Evolutionary conservation across 1,140 invertebrate species (phyloP).

Genomic region (Apis cerana): DNA sequence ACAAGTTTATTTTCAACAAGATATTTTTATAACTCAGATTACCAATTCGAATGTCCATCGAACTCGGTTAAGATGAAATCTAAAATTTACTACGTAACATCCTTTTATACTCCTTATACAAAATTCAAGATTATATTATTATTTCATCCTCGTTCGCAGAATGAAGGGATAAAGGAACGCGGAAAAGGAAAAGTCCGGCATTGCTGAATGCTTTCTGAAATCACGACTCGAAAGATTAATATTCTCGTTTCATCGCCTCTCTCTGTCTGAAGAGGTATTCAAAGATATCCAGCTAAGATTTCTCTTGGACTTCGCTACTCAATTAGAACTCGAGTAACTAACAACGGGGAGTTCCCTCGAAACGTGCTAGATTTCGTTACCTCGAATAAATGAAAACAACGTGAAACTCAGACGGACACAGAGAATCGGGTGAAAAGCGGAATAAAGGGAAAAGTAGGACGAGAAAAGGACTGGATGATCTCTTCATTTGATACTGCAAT

Average conservation of each 20-base stretch:
- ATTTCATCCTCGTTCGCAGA: slow-evolving; percentile 16
- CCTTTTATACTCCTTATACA: background rate
- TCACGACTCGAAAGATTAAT: slow-evolving; percentile 42
- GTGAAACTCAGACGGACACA: background rate
- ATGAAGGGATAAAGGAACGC: background rate
- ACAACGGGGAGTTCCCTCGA: background rate
- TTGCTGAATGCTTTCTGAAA: slow-evolving; percentile 37
- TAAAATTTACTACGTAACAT: background rate
- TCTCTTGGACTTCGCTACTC: slow-evolving; percentile 19
- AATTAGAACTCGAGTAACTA: slow-evolving; percentile 38
- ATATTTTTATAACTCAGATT: background rate
- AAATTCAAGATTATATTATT: slow-evolving; percentile 8
- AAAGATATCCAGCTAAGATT: slow-evolving; percentile 12
- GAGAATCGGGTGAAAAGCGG: background rate
- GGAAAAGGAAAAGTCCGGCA: background rate
- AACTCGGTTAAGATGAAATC: background rate
- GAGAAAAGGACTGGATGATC: background rate
- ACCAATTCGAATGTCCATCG: background rate
- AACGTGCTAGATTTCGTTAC: background rate
- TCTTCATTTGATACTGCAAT: background rate
- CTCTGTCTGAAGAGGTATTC: background rate
- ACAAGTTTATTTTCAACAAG: no score
- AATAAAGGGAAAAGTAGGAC: no score
- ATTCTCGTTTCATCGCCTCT: slow-evolving; percentile 32
- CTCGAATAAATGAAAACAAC: slow-evolving; percentile 29